Conservation (phyloP, 2,113 vertebrate genomes). For the Sitta europaea region DNA sequence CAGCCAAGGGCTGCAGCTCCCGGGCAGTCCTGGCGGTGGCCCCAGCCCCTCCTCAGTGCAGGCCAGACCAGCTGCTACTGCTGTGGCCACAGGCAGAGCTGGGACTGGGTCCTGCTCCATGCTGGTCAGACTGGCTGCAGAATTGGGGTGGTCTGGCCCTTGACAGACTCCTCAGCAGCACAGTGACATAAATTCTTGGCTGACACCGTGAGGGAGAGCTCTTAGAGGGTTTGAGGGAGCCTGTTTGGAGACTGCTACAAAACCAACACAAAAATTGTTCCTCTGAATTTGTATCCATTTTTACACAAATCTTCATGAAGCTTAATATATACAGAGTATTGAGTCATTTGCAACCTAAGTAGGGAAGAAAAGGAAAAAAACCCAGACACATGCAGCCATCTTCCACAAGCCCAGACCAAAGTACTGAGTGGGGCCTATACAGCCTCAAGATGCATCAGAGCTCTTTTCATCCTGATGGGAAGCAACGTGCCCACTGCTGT, state of each 20-base stretch:
- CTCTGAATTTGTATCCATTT: not conserved
- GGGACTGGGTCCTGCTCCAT: not conserved
- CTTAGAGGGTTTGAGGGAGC: not conserved
- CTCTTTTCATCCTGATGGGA: not conserved
- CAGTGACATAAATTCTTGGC: not conserved
- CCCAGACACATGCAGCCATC: not conserved
- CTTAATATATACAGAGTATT: not conserved
- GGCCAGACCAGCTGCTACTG: not conserved
- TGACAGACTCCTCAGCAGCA: not conserved
- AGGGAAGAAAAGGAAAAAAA: not conserved
- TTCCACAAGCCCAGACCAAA: not conserved
- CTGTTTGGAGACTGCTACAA: not conserved
- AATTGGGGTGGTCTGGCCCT: not conserved
- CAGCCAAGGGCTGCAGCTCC: rapidly evolving
- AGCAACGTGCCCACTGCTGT: rapidly evolving
- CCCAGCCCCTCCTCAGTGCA: not conserved
- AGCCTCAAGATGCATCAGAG: rapidly evolving
- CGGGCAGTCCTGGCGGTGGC: not conserved
- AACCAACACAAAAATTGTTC: not conserved
- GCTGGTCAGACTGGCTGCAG: not conserved
- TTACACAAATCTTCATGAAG: not conserved
- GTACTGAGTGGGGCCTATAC: not conserved
- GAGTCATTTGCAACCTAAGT: not conserved
- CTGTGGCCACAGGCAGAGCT: not conserved
- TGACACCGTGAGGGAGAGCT: not conserved